Evolutionary conservation across 2,797 vertebrate genomes (phyloP).

Genomic region (Onychomys leucogaster): DNA sequence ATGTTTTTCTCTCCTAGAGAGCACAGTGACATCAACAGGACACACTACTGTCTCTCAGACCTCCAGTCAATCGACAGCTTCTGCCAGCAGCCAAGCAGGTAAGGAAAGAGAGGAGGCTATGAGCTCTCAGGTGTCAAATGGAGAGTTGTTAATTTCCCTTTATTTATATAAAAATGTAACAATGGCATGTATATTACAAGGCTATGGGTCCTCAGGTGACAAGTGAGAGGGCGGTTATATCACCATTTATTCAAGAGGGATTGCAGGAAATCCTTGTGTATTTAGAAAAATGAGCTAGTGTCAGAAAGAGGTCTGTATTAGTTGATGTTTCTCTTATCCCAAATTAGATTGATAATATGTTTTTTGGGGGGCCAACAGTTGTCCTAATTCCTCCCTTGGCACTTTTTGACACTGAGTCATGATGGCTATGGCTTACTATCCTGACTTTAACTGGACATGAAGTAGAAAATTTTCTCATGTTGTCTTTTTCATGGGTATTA

Average conservation of each 20-base stretch:
- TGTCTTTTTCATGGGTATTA: fast-evolving
- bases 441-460: background rate
- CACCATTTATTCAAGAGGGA: background rate
- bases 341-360: background rate
- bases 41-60: too few relatives aligned
- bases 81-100: too few relatives aligned
- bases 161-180: background rate
- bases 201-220: background rate
- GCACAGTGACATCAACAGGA: too few relatives aligned
- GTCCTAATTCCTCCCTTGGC: background rate
- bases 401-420: background rate
- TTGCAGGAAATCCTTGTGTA: background rate
- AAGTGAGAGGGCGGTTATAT: too few relatives aligned
- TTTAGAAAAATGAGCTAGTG: background rate
- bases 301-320: background rate
- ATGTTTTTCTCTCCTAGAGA: too few relatives aligned
- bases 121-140: background rate
- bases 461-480: too few relatives aligned
- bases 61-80: too few relatives aligned
- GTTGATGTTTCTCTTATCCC: background rate
- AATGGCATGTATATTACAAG: background rate
- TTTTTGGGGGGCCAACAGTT: background rate
- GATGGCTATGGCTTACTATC: too few relatives aligned
- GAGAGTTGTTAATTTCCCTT: too few relatives aligned
- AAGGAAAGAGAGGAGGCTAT: too few relatives aligned